Percentiles rank a stretch among this genome's conserved stretches.
These are phyloP conservation scores for Phrynocephalus vlangalii DNA, from an alignment of 2,797 vertebrate species.

Conservation along the genomic window DNA sequence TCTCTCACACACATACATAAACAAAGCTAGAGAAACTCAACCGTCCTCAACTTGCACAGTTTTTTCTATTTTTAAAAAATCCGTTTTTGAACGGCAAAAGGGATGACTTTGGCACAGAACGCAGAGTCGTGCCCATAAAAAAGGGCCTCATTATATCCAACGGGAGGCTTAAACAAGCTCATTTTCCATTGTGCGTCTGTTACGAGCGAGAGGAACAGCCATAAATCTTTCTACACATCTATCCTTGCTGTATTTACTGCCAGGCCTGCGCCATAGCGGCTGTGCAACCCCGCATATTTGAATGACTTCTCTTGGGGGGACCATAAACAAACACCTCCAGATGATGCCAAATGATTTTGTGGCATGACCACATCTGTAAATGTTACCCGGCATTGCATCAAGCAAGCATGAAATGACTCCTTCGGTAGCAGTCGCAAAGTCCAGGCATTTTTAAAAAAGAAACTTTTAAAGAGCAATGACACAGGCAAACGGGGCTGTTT, in stretches of 20 bases:
- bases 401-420: too few relatives aligned
- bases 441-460: too few relatives aligned
- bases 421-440: too few relatives aligned
- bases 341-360: too few relatives aligned
- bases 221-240: neutral
- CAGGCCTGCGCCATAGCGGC: neutral
- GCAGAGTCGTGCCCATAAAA: neutral
- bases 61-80: neutral
- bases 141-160: neutral
- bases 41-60: neutral
- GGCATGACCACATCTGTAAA: too few relatives aligned
- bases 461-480: too few relatives aligned
- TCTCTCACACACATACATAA: too few relatives aligned
- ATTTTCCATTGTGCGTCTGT: neutral
- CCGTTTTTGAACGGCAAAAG: neutral
- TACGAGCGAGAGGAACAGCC: neutral
- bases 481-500: too few relatives aligned
- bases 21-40: too few relatives aligned
- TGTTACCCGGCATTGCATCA: too few relatives aligned
- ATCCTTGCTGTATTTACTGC: neutral
- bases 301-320: neutral
- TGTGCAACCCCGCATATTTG: too few relatives aligned
- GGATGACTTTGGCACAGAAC: neutral
- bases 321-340: neutral
- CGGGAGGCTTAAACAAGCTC: neutral